Evolutionary conservation across 37 sponge, comb jelly and placozoan species (phyloP).

Genomic region (Eunapius fragilis): DNA sequence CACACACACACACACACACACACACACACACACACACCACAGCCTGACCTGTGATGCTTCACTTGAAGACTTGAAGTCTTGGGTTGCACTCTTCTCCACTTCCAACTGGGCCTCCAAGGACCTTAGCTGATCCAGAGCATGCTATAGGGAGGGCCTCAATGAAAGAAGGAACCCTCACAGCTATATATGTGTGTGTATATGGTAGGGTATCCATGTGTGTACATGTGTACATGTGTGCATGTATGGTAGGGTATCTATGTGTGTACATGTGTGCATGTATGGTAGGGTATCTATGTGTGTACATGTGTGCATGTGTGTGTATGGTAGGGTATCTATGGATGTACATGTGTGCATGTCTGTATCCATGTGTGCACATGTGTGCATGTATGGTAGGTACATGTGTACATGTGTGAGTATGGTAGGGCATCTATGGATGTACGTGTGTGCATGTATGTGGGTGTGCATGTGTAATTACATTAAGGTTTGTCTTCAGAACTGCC

Average conservation of each 20-base stretch:
- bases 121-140: not conserved
- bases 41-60: conserved; percentile 8
- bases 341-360: too few relatives aligned
- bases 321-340: too few relatives aligned
- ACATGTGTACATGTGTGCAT: not conserved
- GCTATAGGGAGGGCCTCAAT: not conserved
- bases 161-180: not conserved
- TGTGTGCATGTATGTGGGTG: not conserved
- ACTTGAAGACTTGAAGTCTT: conserved; percentile 5
- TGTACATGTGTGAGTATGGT: too few relatives aligned
- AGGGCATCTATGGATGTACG: not conserved
- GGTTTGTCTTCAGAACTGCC: not conserved
- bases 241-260: not conserved
- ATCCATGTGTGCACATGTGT: too few relatives aligned
- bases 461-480: not conserved
- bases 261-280: not conserved
- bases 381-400: too few relatives aligned
- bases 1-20: too few relatives aligned
- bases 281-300: too few relatives aligned
- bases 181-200: not conserved
- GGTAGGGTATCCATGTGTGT: not conserved
- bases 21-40: too few relatives aligned
- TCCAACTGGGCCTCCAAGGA: not conserved
- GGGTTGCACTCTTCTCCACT: not conserved
- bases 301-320: too few relatives aligned